Percentiles rank a stretch among this genome's conserved stretches.
These are phyloP conservation scores for Aricia artaxerxes DNA, from an alignment of 2,888 invertebrate species.

Conservation along the genomic window DNA sequence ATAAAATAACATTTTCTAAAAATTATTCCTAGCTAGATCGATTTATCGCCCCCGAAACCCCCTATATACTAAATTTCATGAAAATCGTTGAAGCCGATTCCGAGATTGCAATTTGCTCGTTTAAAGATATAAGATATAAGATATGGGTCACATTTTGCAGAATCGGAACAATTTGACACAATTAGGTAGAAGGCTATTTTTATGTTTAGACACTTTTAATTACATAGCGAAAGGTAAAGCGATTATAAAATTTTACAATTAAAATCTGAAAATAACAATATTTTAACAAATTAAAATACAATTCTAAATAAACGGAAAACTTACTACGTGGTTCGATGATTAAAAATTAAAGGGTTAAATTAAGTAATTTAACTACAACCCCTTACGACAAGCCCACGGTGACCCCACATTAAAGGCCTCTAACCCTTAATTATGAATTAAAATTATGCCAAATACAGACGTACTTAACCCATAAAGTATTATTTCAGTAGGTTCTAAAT, in stretches of 20 bases:
- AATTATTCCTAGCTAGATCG: no score
- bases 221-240: no score
- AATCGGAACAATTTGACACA: no score
- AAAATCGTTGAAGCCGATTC: no score
- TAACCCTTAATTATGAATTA: slow-evolving; percentile 12
- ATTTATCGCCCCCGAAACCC: no score
- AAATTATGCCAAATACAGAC: neutral
- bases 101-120: no score
- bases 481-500: neutral
- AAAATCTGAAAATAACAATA: neutral
- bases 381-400: neutral
- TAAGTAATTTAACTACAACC: slow-evolving; percentile 15
- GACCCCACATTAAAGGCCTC: slow-evolving; percentile 16
- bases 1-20: no score
- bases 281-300: neutral
- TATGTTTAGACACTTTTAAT: neutral
- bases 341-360: slow-evolving; percentile 11
- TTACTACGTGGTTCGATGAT: neutral
- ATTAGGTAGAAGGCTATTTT: no score
- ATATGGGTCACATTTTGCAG: no score
- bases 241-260: neutral
- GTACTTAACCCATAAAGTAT: neutral
- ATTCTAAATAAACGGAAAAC: neutral
- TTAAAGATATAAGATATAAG: no score
- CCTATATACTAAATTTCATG: no score